Evolutionary conservation across 1,140 invertebrate genomes (phyloP), one percentile per base, ranked within the genome.

Genomic region (Bombus superbus): DNA sequence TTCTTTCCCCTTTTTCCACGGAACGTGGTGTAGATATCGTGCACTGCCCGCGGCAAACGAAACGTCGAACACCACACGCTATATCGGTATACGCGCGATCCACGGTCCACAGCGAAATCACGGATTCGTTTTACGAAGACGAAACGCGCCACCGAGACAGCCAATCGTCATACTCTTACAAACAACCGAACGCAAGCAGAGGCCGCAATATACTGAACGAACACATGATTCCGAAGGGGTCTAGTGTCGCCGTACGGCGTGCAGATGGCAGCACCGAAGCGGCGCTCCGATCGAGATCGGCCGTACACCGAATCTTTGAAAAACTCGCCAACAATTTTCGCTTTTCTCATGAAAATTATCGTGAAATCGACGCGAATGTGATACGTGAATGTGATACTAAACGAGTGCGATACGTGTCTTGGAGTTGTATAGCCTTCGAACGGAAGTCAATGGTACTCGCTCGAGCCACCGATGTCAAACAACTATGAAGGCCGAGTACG

Each of bases 151-250:
- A 72, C 88, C 64, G 77, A 44, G 74, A 86, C 57, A 57, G 53
- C 71, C 76, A 71, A 77, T 82, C 69, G 32, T 68, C 9, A 44
- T 74, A 42, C 66, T 44, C 25, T 47, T 40, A 13, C 25, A 28
- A 57, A 81, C 81, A 28, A 88, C 92, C 87, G 85, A 64, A 87
- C 89, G 86, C 89, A 77, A 87, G 84, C 90, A 92, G 86, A 86
- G 87, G 68, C 91, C 93, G 92, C 89, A 92, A 92, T 90, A 90
- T 89, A 94, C 93, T 94, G 92, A 94, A 83, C 47, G 68, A 89
- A 89, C 92, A 93, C 92, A 92, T 92, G 92, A 92, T 90, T 90
- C 76, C 82, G 78, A 78, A 62, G 78, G 72, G 71, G 79, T 13
- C 57, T 91, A 91, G 90, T 92, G 87, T 47, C 4, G 18, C 13